phyloP scores from a whole-genome alignment of 2,888 invertebrate genomes.

The Phasia obesa region DNA sequence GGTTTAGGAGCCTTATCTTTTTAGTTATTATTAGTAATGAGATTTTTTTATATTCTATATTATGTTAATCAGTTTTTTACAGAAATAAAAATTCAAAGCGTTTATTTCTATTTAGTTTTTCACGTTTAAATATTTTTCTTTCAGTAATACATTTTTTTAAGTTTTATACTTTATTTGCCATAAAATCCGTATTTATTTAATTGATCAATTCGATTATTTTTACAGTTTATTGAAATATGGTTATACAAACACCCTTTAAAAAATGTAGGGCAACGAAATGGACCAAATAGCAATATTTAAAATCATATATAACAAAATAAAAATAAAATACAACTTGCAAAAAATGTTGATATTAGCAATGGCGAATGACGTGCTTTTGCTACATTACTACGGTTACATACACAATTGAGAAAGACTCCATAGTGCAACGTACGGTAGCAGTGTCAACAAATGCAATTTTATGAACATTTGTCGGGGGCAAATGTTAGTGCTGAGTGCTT shows the following conservation, averaged over 20 bases:
- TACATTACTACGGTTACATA: too few relatives aligned
- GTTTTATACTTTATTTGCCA: too few relatives aligned
- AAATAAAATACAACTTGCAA: slow-evolving; percentile 49
- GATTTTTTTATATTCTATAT: too few relatives aligned
- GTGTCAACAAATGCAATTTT: slow-evolving; percentile 69
- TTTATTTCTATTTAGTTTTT: too few relatives aligned
- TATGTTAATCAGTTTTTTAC: too few relatives aligned
- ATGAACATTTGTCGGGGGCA: slow-evolving; percentile 63
- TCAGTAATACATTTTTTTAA: too few relatives aligned
- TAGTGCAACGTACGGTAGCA: slow-evolving; percentile 13
- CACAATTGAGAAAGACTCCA: not conserved
- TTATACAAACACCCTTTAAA: slow-evolving; percentile 12
- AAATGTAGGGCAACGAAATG: not conserved
- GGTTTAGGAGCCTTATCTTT: too few relatives aligned
- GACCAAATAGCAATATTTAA: slow-evolving; percentile 11
- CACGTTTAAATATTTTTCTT: too few relatives aligned
- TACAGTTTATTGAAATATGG: not conserved
- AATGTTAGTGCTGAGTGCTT: slow-evolving; percentile 69
- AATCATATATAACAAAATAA: slow-evolving; percentile 45
- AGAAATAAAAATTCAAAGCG: too few relatives aligned
- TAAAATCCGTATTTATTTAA: too few relatives aligned
- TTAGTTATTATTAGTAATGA: too few relatives aligned
- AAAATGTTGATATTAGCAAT: slow-evolving; percentile 28
- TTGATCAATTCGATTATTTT: not conserved
- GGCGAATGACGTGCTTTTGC: not conserved